Percentiles rank a stretch among this genome's conserved stretches.
Evolutionary conservation across 2,888 invertebrate species (phyloP).

Genomic region (Scaptomyza reducta): DNA sequence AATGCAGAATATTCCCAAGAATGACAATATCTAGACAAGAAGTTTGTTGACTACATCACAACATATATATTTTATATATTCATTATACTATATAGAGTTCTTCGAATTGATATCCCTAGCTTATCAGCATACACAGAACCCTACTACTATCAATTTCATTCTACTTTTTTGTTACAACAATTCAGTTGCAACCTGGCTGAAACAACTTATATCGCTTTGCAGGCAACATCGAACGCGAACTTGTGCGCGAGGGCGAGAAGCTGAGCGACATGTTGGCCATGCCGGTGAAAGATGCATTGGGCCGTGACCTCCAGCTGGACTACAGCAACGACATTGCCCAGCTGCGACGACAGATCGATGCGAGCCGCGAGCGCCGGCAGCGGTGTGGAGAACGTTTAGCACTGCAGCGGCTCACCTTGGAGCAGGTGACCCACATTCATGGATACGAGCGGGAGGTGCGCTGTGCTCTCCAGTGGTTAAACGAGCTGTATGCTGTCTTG

Average conservation of each 20-base stretch:
- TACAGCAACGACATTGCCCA: conserved; percentile 90
- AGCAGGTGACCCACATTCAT: conserved; percentile 90
- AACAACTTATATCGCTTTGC: conserved; percentile 9
- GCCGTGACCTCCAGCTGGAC: conserved; percentile 88
- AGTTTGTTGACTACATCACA: no score
- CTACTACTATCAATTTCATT: background rate
- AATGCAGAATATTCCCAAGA: background rate
- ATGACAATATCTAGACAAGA: no score
- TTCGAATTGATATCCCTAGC: no score
- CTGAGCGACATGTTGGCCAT: conserved; percentile 91
- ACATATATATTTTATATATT: no score
- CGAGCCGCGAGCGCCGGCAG: conserved; percentile 88
- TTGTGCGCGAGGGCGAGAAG: conserved; percentile 90
- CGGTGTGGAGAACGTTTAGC: conserved; percentile 91
- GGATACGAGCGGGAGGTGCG: conserved; percentile 91
- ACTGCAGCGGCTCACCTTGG: conserved; percentile 90
- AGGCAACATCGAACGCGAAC: conserved; percentile 89
- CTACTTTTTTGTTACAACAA: conserved; percentile 3
- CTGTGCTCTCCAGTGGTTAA: conserved; percentile 91
- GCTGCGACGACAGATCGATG: conserved; percentile 89
- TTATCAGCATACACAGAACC: background rate
- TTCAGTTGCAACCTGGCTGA: conserved; percentile 22
- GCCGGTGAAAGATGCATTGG: conserved; percentile 91
- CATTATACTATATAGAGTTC: no score
- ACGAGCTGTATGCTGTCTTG: conserved; percentile 90